These are phyloP conservation scores for Amphimallon solstitiale DNA, from an alignment of 2,888 invertebrate species.

Conservation along the genomic window DNA sequence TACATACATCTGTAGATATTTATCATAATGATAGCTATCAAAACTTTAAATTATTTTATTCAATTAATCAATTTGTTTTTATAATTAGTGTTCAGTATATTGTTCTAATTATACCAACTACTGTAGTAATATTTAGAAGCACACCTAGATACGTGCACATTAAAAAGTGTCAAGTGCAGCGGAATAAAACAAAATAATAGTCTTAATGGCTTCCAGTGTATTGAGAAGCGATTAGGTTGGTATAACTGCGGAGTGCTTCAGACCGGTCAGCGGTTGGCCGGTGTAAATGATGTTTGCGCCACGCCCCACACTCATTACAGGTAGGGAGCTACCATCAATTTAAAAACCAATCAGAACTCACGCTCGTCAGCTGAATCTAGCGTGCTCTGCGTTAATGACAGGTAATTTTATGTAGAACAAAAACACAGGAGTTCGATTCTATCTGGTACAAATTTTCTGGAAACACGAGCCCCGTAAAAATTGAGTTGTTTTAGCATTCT, in stretches of 20 bases:
- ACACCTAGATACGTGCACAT: conserved; percentile 37
- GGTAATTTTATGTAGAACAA: conserved; percentile 58
- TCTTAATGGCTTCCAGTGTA: conserved; percentile 59
- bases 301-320: conserved; percentile 63
- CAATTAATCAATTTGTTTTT: too few species aligned
- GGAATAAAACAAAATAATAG: conserved; percentile 50
- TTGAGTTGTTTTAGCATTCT: conserved; percentile 35
- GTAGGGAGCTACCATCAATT: conserved; percentile 64
- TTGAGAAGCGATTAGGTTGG: conserved; percentile 58
- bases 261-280: conserved; percentile 62
- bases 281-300: conserved; percentile 63
- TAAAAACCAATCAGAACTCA: conserved; percentile 62
- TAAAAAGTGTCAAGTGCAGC: conserved; percentile 54
- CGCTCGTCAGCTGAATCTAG: conserved; percentile 58
- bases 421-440: conserved; percentile 54
- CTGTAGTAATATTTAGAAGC: too few species aligned
- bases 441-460: conserved; percentile 50
- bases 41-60: too few species aligned
- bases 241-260: conserved; percentile 34
- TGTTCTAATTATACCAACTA: not conserved
- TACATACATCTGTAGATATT: too few species aligned
- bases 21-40: too few species aligned
- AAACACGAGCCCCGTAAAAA: conserved; percentile 40
- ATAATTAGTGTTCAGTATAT: too few species aligned
- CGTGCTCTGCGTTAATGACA: conserved; percentile 49